A percentile compares a stretch with the other conserved stretches of the same genome.
Evolutionary conservation across 2,797 vertebrate species (phyloP).

Genomic region (Avahi laniger): DNA sequence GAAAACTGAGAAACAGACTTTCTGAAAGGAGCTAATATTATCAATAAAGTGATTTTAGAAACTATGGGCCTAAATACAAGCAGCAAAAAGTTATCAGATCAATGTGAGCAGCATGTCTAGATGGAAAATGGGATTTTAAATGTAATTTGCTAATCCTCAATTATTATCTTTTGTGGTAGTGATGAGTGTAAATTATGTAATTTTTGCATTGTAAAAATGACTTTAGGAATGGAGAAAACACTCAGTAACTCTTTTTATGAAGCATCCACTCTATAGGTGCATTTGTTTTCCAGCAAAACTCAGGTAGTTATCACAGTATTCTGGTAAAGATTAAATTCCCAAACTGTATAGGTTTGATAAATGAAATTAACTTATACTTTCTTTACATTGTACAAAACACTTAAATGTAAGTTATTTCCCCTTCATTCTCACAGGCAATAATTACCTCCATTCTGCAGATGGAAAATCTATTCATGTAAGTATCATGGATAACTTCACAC

Average conservation of each 20-base stretch:
- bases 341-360: neutral
- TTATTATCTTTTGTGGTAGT: neutral
- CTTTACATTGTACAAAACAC: neutral
- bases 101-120: neutral
- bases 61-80: neutral
- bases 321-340: neutral
- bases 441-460: neutral
- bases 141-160: neutral
- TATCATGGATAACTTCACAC: neutral
- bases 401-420: neutral
- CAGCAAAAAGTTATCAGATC: neutral
- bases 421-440: neutral
- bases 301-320: neutral
- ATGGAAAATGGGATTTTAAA: neutral
- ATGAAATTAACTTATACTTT: neutral
- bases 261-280: neutral
- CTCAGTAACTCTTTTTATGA: neutral
- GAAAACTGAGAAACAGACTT: neutral
- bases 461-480: neutral
- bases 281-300: neutral
- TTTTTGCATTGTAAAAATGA: neutral
- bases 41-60: constrained; percentile 32
- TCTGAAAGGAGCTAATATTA: neutral
- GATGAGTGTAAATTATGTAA: neutral
- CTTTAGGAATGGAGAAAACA: neutral